A percentile compares a stretch with the other conserved stretches of the same genome.
These are phyloP conservation scores for Drosophila oshimai DNA, from an alignment of 1,140 invertebrate species.

Conservation along the genomic window DNA sequence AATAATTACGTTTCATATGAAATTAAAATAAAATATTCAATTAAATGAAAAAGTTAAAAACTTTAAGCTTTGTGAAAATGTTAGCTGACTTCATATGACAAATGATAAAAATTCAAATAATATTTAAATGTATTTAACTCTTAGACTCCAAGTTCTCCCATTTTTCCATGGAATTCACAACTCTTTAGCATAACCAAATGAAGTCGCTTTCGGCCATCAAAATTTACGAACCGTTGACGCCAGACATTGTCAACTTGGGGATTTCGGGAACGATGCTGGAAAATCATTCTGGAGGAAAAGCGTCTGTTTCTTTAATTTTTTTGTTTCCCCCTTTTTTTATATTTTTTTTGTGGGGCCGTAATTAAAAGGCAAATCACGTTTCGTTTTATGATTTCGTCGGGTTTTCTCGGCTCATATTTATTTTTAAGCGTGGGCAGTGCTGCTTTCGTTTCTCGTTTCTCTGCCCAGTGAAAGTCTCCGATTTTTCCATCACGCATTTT, in stretches of 20 bases:
- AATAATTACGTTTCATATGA: too few relatives aligned
- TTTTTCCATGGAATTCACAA: background rate
- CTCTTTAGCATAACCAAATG: background rate
- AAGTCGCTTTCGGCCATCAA: constrained; percentile 8
- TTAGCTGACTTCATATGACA: too few relatives aligned
- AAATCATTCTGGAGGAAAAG: constrained; percentile 38
- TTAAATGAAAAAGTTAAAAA: too few relatives aligned
- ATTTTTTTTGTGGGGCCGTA: constrained; percentile 34
- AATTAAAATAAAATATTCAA: too few relatives aligned
- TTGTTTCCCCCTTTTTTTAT: background rate
- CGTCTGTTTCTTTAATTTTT: background rate
- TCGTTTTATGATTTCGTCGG: constrained; percentile 60
- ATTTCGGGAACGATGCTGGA: background rate
- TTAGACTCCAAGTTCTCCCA: background rate
- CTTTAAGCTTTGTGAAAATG: too few relatives aligned
- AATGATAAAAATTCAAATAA: background rate
- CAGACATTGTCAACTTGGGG: constrained; percentile 6
- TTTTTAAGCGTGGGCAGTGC: constrained; percentile 46
- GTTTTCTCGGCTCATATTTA: constrained; percentile 12
- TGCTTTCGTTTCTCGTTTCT: constrained; percentile 52
- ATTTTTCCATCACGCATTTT: constrained; percentile 41
- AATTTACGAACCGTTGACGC: constrained; percentile 38
- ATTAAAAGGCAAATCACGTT: constrained; percentile 78
- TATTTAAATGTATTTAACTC: too few relatives aligned
- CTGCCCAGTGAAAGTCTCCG: constrained; percentile 58